Base-by-base conservation (phyloP, 2,797 vertebrate genomes). In the Alfaro cultratus region DNA sequence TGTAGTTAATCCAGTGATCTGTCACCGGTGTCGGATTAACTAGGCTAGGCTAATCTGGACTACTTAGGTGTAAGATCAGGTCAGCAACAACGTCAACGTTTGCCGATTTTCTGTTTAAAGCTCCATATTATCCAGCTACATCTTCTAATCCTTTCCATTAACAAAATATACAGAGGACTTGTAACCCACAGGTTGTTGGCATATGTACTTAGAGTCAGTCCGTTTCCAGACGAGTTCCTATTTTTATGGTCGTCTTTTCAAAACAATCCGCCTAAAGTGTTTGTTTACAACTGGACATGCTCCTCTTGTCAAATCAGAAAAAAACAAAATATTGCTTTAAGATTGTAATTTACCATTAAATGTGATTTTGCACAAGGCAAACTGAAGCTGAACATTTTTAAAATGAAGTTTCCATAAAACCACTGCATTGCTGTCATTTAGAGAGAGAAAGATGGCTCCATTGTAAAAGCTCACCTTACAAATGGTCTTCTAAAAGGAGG, bases 401-500 rank as follows among this genome's bases (percentile, higher is more conserved):
- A 29, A 57, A 60, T 5, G 3, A 15, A 64, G 62, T 21, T 64
- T 36, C 34, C 16, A 64, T 47, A 26, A 47, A 46, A 29, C 6
- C 0, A n/a, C n/a, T 47, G 31, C 60, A 18, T 39, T 68, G 26
- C 46, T 9, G 15, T 21, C 23, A 18, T 43, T 16, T 29, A 51
- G 36, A 68, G 60, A 68, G 67, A 76, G 1, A 77, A 47, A 60
- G 31, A 39, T 45, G 75, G 64, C 47, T 41, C 4, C 3, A 31
- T 31, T 74, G 13, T 62, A 62, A 18, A 26, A 47, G 41, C 77
- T 64, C 12, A 34, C 36, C n/a, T 64, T 23, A 64, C 45, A 13
- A 67, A 67, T 76, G 18, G 68, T 39, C 70, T n/a, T 23, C 51
- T 55, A 41, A 55, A 45, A 79, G 60, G 45, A 46, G 47, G 57